Evolutionary conservation across 2,888 invertebrate genomes (phyloP).

Genomic region (Trissoscelio sp.): DNA sequence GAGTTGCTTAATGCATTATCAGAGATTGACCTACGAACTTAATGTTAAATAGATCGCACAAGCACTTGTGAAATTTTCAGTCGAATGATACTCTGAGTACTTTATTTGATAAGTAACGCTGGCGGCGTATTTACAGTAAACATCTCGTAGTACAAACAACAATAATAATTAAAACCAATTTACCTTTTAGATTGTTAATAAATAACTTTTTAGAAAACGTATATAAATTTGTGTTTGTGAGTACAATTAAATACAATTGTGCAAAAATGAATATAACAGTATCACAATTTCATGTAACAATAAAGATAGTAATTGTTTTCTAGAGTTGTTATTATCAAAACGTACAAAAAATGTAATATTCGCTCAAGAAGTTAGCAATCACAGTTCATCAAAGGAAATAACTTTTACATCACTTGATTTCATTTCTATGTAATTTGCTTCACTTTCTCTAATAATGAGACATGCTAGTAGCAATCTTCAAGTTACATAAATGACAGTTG

Average conservation of each 20-base stretch:
- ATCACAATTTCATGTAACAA: slow-evolving; percentile 25
- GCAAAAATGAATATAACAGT: neutral
- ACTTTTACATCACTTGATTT: slow-evolving; percentile 28
- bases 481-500: neutral
- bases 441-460: slow-evolving; percentile 39
- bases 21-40: slow-evolving; percentile 58
- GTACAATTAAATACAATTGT: no score
- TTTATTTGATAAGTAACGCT: slow-evolving; percentile 17
- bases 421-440: slow-evolving; percentile 24
- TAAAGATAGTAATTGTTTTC: neutral
- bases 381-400: slow-evolving; percentile 28
- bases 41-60: slow-evolving; percentile 49
- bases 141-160: neutral
- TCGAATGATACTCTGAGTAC: slow-evolving; percentile 31
- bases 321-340: neutral
- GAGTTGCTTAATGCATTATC: slow-evolving; percentile 52
- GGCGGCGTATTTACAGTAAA: no score
- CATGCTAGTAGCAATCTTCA: slow-evolving; percentile 22
- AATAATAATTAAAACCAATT: no score
- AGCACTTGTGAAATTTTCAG: slow-evolving; percentile 38
- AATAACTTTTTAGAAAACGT: no score
- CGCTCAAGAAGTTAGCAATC: slow-evolving; percentile 2
- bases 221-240: no score
- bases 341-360: slow-evolving; percentile 8
- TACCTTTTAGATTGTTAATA: no score